These are phyloP conservation scores for Synodontis membranacea DNA, from an alignment of 2,113 vertebrate species.

Conservation along the genomic window DNA sequence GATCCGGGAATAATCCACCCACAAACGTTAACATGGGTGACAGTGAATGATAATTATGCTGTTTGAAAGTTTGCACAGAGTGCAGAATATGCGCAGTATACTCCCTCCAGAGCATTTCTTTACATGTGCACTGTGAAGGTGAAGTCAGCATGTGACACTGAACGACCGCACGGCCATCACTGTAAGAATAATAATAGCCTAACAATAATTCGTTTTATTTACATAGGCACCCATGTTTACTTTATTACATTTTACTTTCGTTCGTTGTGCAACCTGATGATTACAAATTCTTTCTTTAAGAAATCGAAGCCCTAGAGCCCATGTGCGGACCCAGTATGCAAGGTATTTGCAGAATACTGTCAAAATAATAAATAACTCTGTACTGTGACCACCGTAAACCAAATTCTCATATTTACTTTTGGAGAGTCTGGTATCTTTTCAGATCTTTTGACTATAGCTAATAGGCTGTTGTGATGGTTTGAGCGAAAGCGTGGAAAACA, in stretches of 20 bases:
- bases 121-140: not conserved
- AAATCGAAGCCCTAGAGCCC: too few relatives aligned
- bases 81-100: not conserved
- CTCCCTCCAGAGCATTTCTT: not conserved
- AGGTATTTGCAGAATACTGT: not conserved
- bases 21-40: slow-evolving; percentile 8
- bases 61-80: not conserved
- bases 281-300: not conserved
- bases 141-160: not conserved
- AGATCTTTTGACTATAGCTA: not conserved
- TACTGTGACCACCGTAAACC: not conserved
- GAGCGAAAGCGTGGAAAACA: not conserved
- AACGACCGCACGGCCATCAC: not conserved
- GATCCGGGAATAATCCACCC: slow-evolving; percentile 16
- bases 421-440: not conserved
- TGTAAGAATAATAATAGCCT: not conserved
- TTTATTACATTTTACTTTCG: not conserved
- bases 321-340: not conserved
- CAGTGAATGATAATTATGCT: slow-evolving; percentile 21
- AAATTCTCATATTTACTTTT: not conserved
- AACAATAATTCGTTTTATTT: not conserved
- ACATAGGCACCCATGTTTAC: not conserved
- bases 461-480: not conserved
- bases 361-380: not conserved
- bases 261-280: not conserved